Percentiles rank a stretch among this genome's conserved stretches.
phyloP scores from a whole-genome alignment of 2,113 vertebrate genomes.

The Apaloderma vittatum region DNA sequence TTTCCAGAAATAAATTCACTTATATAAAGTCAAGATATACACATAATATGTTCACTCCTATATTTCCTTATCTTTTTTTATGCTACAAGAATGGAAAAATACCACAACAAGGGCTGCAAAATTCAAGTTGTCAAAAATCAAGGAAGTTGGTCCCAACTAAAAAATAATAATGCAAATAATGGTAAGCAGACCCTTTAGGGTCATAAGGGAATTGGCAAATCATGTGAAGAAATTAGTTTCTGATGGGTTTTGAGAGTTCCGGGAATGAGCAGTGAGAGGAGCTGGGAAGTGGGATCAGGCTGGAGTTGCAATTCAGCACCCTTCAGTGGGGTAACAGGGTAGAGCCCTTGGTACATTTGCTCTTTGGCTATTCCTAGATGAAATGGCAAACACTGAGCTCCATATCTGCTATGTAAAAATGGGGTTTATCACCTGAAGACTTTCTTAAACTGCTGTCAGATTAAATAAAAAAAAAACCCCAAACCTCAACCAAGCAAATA shows the following conservation, averaged over 20 bases:
- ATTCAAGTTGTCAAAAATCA: neutral
- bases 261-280: neutral
- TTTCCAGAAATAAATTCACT: neutral
- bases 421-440: neutral
- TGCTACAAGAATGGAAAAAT: neutral
- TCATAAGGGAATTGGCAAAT: neutral
- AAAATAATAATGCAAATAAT: neutral
- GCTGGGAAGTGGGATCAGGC: neutral
- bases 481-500: neutral
- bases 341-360: neutral
- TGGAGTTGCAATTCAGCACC: neutral
- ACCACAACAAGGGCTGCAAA: neutral
- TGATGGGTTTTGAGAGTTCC: neutral
- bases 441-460: neutral
- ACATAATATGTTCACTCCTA: neutral
- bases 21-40: neutral
- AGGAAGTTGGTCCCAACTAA: neutral
- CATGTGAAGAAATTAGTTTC: neutral
- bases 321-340: slow-evolving; percentile 17
- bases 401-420: neutral
- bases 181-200: neutral
- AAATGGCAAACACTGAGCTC: neutral
- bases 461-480: neutral
- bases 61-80: neutral
- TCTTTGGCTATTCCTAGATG: neutral